A percentile compares a stretch with the other conserved stretches of the same genome.
phyloP scores from a whole-genome alignment of 2,888 invertebrate species.

The Rhagonycha fulva region DNA sequence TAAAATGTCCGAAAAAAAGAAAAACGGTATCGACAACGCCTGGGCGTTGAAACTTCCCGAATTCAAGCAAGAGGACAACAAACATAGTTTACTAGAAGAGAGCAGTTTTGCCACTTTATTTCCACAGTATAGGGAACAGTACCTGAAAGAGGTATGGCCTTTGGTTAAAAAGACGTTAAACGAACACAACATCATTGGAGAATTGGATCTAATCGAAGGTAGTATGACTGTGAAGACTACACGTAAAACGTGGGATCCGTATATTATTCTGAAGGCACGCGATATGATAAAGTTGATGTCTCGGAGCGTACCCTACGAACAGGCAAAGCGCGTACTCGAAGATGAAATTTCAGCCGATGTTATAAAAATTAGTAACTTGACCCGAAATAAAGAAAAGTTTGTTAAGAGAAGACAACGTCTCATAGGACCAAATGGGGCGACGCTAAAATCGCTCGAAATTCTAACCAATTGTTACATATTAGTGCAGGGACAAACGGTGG shows the following conservation, averaged over 20 bases:
- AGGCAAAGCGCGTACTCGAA: slow-evolving; percentile 83
- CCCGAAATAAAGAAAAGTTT: slow-evolving; percentile 91
- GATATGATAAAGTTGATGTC: slow-evolving; percentile 95
- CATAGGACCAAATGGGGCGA: slow-evolving; percentile 98
- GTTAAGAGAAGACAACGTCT: slow-evolving; percentile 91
- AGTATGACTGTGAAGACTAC: slow-evolving; percentile 95
- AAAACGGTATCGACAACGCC: slow-evolving; percentile 66
- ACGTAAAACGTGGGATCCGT: slow-evolving; percentile 98
- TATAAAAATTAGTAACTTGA: slow-evolving; percentile 91
- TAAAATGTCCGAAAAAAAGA: not conserved
- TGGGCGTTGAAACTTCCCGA: slow-evolving; percentile 86
- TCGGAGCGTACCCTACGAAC: slow-evolving; percentile 95
- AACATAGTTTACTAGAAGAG: slow-evolving; percentile 85
- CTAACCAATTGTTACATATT: slow-evolving; percentile 95
- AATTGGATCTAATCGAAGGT: slow-evolving; percentile 90
- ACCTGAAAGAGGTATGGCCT: slow-evolving; percentile 94
- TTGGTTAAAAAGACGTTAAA: slow-evolving; percentile 84
- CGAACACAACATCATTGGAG: slow-evolving; percentile 81
- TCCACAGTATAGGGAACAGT: slow-evolving; percentile 96
- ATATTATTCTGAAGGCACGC: slow-evolving; percentile 92
- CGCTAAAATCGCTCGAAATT: slow-evolving; percentile 94
- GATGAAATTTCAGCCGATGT: slow-evolving; percentile 95
- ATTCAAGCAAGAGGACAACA: slow-evolving; percentile 89
- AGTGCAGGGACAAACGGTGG: slow-evolving; percentile 96
- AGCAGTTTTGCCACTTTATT: slow-evolving; percentile 96